Conservation (phyloP, 2,888 invertebrate species). For the Dasypolia templi region DNA sequence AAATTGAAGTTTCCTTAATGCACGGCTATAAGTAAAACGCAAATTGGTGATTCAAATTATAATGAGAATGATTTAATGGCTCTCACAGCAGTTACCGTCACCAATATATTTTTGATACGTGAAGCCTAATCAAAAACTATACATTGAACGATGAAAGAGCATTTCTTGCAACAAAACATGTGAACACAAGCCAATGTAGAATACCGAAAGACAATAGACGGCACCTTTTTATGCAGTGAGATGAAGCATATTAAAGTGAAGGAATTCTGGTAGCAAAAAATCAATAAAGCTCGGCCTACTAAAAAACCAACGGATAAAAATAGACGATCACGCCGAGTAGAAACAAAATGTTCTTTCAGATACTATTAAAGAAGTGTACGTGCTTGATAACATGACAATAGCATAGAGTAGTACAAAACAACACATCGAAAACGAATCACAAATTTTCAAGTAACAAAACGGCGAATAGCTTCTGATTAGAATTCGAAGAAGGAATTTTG, state of each 20-base stretch:
- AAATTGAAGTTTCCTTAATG: slow-evolving; percentile 75
- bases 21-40: slow-evolving; percentile 70
- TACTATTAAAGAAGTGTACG: slow-evolving; percentile 66
- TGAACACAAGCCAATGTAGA: slow-evolving; percentile 63
- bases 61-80: slow-evolving; percentile 71
- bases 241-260: slow-evolving; percentile 63
- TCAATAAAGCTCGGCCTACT: slow-evolving; percentile 58
- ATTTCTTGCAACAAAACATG: slow-evolving; percentile 63
- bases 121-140: slow-evolving; percentile 52
- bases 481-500: slow-evolving; percentile 64
- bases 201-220: slow-evolving; percentile 65
- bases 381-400: slow-evolving; percentile 68
- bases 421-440: slow-evolving; percentile 67
- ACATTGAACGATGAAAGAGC: slow-evolving; percentile 65
- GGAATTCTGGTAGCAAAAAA: slow-evolving; percentile 68
- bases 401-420: slow-evolving; percentile 63
- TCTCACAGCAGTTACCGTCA: slow-evolving; percentile 62
- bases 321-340: slow-evolving; percentile 59
- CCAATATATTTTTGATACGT: slow-evolving; percentile 55
- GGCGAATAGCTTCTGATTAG: slow-evolving; percentile 63
- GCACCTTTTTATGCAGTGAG: slow-evolving; percentile 66
- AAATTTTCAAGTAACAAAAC: slow-evolving; percentile 66
- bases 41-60: slow-evolving; percentile 72
- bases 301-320: slow-evolving; percentile 61
- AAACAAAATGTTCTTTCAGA: slow-evolving; percentile 68